Evolutionary conservation across 2,888 invertebrate genomes (phyloP).

Genomic region (Vanessa cardui): DNA sequence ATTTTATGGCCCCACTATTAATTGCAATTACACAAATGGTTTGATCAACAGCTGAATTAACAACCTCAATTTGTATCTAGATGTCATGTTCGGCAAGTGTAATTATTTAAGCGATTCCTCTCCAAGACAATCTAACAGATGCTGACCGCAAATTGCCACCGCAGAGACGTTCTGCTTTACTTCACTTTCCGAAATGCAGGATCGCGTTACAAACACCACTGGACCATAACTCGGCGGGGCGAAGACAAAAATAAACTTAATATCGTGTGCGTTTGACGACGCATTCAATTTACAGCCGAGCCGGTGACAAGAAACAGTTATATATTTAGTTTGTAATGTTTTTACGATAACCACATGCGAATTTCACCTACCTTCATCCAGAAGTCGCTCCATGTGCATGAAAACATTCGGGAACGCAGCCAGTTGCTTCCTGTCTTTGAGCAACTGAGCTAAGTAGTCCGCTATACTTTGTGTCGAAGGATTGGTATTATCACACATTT

Average conservation of each 20-base stretch:
- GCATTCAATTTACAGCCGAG: conserved; percentile 76
- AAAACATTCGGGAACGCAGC: conserved; percentile 99
- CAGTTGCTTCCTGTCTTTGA: conserved; percentile 99
- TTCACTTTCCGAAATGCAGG: conserved; percentile 75
- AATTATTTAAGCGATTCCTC: conserved; percentile 73
- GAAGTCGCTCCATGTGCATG: conserved; percentile 98
- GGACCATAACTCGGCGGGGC: conserved; percentile 81
- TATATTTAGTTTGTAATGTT: conserved; percentile 46
- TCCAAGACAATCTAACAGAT: conserved; percentile 72
- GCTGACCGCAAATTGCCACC: conserved; percentile 74
- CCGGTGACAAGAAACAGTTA: conserved; percentile 65
- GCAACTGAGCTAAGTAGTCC: conserved; percentile 99
- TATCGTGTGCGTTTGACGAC: conserved; percentile 81
- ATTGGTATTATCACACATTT: conserved; percentile 82
- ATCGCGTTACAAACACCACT: conserved; percentile 81
- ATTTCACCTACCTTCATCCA: conserved; percentile 96
- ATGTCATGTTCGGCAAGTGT: conserved; percentile 36
- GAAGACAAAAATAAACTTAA: conserved; percentile 83
- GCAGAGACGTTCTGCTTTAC: conserved; percentile 71
- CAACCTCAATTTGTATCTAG: conserved; percentile 53
- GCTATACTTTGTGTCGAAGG: conserved; percentile 97
- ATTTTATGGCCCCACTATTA: conserved; percentile 47
- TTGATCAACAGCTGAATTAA: conserved; percentile 62
- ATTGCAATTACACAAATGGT: conserved; percentile 38
- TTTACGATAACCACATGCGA: conserved; percentile 59